phyloP scores from a whole-genome alignment of 2,888 invertebrate species.

The Drosophila helvetica region DNA sequence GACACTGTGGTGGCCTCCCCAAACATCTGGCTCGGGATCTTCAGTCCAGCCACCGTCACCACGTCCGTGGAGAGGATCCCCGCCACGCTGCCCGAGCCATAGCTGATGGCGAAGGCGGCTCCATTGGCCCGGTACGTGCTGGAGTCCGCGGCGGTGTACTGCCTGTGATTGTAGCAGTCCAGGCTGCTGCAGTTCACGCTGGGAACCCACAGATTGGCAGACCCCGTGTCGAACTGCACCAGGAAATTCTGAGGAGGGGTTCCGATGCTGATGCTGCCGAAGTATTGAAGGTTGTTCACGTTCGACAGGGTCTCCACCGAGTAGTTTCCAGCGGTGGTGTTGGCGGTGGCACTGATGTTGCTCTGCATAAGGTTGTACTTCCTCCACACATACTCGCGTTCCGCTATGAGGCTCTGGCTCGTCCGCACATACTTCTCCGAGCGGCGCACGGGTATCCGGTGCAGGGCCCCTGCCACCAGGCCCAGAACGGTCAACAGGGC shows the following conservation, averaged over 20 bases:
- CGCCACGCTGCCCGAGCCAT: slow-evolving; percentile 97
- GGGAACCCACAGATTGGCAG: slow-evolving; percentile 99
- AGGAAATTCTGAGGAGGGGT: slow-evolving; percentile 94
- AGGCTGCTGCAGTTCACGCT: slow-evolving; percentile 95
- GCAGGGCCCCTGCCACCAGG: neutral
- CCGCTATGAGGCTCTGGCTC: slow-evolving; percentile 40
- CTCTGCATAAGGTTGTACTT: slow-evolving; percentile 46
- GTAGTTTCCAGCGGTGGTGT: slow-evolving; percentile 69
- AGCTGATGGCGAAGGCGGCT: slow-evolving; percentile 94
- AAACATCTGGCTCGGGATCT: slow-evolving; percentile 92
- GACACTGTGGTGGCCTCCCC: slow-evolving; percentile 97
- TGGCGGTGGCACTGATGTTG: neutral
- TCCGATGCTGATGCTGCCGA: slow-evolving; percentile 95
- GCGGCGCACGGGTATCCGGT: slow-evolving; percentile 25
- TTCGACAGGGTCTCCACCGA: slow-evolving; percentile 88
- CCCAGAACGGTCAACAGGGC: neutral
- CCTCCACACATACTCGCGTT: slow-evolving; percentile 35
- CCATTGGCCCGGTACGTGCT: slow-evolving; percentile 93
- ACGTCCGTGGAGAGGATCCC: slow-evolving; percentile 96
- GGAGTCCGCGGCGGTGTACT: slow-evolving; percentile 94
- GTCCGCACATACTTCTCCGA: slow-evolving; percentile 20
- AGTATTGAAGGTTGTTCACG: slow-evolving; percentile 97
- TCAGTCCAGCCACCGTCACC: slow-evolving; percentile 88
- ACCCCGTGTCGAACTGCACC: slow-evolving; percentile 99
- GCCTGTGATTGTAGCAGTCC: slow-evolving; percentile 96